Conservation (phyloP, 30 jellyfish, hydroid and myxozoan genomes). For the Mastigias papua region DNA sequence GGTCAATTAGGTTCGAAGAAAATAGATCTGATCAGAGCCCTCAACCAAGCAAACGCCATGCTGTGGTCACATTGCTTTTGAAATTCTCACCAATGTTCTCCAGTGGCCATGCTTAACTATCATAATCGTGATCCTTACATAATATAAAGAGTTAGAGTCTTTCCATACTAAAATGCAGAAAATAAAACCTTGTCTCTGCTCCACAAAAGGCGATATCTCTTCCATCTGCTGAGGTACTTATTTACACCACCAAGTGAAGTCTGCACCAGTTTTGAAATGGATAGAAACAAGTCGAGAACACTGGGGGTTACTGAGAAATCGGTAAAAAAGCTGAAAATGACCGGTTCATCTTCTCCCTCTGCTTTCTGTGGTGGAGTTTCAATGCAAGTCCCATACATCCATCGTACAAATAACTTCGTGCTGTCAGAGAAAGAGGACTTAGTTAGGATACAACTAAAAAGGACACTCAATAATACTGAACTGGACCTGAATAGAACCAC, state of each 20-base stretch:
- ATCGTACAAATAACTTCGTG: conserved; percentile 89
- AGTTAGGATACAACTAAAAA: background rate
- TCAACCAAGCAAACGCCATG: no score
- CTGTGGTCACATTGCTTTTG: no score
- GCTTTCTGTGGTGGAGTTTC: conserved; percentile 96
- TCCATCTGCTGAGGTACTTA: conserved; percentile 86
- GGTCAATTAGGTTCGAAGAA: no score
- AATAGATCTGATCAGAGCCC: no score
- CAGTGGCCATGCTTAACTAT: no score
- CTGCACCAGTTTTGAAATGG: conserved; percentile 84
- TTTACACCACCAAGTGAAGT: conserved; percentile 83
- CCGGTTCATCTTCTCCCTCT: conserved; percentile 93
- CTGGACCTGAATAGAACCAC: background rate
- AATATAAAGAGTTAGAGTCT: no score
- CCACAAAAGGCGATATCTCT: conserved; percentile 90
- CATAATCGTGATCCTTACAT: no score
- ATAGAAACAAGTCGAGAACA: conserved; percentile 78
- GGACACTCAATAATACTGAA: background rate
- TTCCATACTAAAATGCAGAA: no score
- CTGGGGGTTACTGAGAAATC: conserved; percentile 90
- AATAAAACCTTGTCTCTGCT: conserved; percentile 94
- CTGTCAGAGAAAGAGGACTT: conserved; percentile 32
- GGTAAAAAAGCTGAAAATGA: conserved; percentile 87
- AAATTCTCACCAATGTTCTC: no score
- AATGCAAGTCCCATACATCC: conserved; percentile 99